Evolutionary conservation across 2,888 invertebrate genomes (phyloP), one percentile per base, ranked within the genome.

Genomic region (Atherix ibis): DNA sequence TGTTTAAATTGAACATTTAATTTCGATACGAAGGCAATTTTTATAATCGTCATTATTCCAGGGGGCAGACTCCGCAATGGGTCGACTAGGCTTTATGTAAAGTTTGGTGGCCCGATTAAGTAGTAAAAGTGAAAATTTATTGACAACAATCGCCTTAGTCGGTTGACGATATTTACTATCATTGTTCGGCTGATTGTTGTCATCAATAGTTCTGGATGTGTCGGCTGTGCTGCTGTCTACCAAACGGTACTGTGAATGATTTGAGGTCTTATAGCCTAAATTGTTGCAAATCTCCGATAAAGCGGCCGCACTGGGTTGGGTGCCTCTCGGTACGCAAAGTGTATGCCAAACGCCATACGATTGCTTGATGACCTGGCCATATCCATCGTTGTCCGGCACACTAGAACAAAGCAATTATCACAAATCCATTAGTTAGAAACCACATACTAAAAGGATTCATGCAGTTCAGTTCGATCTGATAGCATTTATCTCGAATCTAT

Each of bases 321-420:
- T 60, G 27, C 56, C 51, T 31, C 64, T 64, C 10, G 68, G 53
- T 44, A 71, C 77, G 48, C 82, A 82, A 48, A 76, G 76, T 1
- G 76, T 65, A 43, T 76, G 72, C 78, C 81, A 79, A 6, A 76
- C 61, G 10, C 82, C 82, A 41, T 71, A 73, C 1, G 70, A 66
- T 29, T 71, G 68, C 4, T 68, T 62, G 32, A 76, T 63, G 0
- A 82, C 70, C 59, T 78, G 76, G 1, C 79, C 79, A 10, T 63
- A 67, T n/a, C 70, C 68, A 9, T 58, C 50, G 32, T 70, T 71
- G 57, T 22, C 54, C 48, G 41, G 31, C n/a, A 9, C 13, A 5
- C 3, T 14, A 32, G 15, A 24, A 15, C 16, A 26, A 24, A 25
- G 14, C n/a, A 26, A 16, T 25, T 16, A 29, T 29, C 16, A 29